Conservation (phyloP, 35 echinoderm and acorn worm species). For the Anneissia japonica region DNA sequence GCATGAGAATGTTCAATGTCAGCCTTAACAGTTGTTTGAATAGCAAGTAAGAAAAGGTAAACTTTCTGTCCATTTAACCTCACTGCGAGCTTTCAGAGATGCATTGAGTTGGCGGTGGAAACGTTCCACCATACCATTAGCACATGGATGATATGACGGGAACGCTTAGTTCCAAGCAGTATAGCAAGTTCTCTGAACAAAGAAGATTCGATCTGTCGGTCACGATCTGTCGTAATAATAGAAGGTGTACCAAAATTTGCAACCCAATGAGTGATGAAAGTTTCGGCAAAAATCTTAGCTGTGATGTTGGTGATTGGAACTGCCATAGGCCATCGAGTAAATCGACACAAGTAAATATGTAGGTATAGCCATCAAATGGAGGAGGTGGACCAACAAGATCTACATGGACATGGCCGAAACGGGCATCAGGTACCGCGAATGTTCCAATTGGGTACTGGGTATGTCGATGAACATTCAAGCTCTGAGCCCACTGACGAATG, state of each 20-base stretch:
- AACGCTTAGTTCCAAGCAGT: neutral
- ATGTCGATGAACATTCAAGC: neutral
- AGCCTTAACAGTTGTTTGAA: neutral
- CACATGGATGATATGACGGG: slow-evolving; percentile 8
- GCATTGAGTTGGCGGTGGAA: slow-evolving; percentile 20
- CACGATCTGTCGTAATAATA: neutral
- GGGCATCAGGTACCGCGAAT: neutral
- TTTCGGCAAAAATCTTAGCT: neutral
- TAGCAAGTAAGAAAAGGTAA: neutral
- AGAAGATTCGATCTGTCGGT: neutral
- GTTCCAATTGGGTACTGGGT: neutral
- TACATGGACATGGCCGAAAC: neutral
- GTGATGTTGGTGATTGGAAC: slow-evolving; percentile 6
- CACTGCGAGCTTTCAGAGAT: neutral
- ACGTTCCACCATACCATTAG: slow-evolving; percentile 23
- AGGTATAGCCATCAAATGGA: neutral
- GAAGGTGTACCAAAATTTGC: no score
- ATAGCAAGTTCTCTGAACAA: neutral
- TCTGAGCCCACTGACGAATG: slow-evolving; percentile 3
- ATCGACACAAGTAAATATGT: slow-evolving; percentile 3
- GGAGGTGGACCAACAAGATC: slow-evolving; percentile 29
- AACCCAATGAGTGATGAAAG: neutral
- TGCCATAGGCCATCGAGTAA: neutral
- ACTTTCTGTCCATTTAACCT: neutral
- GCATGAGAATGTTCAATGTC: neutral